Percentiles rank a stretch among this genome's conserved stretches.
Conservation (phyloP, 1,140 invertebrate genomes). For the Radopholus similis region DNA sequence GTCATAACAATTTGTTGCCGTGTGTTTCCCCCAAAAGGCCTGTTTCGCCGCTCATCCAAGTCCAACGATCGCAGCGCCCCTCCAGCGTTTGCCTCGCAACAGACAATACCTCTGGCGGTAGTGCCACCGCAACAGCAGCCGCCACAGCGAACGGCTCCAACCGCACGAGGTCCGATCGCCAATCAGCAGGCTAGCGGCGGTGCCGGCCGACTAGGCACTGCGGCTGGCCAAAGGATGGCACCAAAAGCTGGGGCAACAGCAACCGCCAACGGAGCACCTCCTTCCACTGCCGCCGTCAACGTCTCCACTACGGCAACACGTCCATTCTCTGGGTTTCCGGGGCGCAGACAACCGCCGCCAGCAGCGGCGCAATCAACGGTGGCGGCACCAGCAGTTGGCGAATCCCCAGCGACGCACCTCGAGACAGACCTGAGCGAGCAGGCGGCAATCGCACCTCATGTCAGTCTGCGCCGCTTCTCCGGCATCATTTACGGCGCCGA, state of each 20-base stretch:
- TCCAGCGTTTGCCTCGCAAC: neutral
- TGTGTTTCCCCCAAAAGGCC: neutral
- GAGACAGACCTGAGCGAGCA: constrained; percentile 30
- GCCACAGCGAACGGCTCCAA: neutral
- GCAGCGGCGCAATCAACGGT: neutral
- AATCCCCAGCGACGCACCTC: neutral
- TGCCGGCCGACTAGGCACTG: neutral
- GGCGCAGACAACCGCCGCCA: neutral
- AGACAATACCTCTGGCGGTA: neutral
- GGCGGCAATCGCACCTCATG: constrained; percentile 24
- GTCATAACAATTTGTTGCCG: neutral
- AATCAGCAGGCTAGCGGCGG: neutral
- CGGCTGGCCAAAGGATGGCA: neutral
- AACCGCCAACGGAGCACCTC: neutral
- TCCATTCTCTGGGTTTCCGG: constrained; percentile 13
- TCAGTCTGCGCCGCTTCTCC: constrained; percentile 15
- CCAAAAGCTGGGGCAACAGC: neutral
- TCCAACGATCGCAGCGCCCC: neutral
- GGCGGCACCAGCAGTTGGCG: neutral
- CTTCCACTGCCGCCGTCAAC: neutral
- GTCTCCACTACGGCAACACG: constrained; percentile 1
- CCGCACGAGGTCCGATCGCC: neutral
- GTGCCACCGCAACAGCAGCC: neutral
- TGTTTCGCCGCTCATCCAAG: constrained; percentile 1
- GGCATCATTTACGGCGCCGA: constrained; percentile 1